Evolutionary conservation across 2,797 vertebrate species (phyloP).

Genomic region (Sebastes goodei): DNA sequence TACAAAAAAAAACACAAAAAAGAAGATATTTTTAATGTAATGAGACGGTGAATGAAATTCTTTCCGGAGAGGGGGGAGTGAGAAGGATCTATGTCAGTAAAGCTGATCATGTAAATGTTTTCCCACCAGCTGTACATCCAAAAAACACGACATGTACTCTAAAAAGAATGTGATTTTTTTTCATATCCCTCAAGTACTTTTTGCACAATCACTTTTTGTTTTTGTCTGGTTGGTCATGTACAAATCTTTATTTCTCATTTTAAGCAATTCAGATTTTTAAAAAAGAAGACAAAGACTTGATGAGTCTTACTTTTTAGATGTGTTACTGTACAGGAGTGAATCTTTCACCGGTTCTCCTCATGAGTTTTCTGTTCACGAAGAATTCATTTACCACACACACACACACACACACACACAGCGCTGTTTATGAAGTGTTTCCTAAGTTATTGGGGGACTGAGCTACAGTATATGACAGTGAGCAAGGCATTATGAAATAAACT

Average conservation of each 20-base stretch:
- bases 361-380: constrained; percentile 67
- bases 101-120: constrained; percentile 50
- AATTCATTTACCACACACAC: constrained; percentile 69
- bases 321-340: constrained; percentile 41
- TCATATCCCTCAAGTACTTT: constrained; percentile 50
- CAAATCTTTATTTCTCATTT: constrained; percentile 48
- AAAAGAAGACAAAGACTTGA: constrained; percentile 48
- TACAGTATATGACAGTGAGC: constrained; percentile 58
- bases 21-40: constrained; percentile 45
- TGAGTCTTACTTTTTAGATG: constrained; percentile 52
- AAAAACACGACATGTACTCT: constrained; percentile 26
- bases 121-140: constrained; percentile 46
- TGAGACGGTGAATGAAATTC: constrained; percentile 51
- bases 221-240: constrained; percentile 37
- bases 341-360: constrained; percentile 17
- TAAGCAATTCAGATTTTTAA: constrained; percentile 44
- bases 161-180: constrained; percentile 38
- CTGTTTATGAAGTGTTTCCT: constrained; percentile 79
- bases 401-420: constrained; percentile 47
- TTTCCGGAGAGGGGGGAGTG: not conserved
- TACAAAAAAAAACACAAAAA: constrained; percentile 1
- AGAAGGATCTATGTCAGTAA: constrained; percentile 35
- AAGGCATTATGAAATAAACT: constrained; percentile 81
- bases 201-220: constrained; percentile 75
- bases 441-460: constrained; percentile 67